Percentiles rank a stretch among this genome's conserved stretches.
These are phyloP conservation scores for Macaria notata DNA, from an alignment of 2,888 invertebrate species.

Conservation along the genomic window DNA sequence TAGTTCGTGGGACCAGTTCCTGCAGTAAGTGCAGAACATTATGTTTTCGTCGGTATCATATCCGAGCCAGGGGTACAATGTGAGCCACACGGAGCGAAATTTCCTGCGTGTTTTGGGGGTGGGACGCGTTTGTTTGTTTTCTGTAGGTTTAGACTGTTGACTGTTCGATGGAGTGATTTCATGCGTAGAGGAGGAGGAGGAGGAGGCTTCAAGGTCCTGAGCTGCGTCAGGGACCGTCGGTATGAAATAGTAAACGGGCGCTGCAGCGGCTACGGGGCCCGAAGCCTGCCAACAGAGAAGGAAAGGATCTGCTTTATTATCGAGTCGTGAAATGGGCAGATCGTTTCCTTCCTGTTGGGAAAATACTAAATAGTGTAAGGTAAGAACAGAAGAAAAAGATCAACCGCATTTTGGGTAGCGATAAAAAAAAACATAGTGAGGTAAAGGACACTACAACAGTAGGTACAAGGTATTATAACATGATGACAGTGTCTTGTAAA, in stretches of 20 bases:
- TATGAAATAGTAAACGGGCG: constrained; percentile 37
- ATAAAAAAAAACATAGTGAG: no score
- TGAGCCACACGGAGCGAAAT: constrained; percentile 86
- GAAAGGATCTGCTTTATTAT: constrained; percentile 79
- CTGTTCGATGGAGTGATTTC: no score
- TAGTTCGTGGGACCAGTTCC: constrained; percentile 85
- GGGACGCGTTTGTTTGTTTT: constrained; percentile 31
- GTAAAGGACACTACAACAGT: no score
- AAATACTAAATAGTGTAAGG: constrained; percentile 20
- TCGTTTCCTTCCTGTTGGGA: constrained; percentile 76
- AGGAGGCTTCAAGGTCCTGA: constrained; percentile 43
- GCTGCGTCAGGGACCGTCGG: constrained; percentile 32
- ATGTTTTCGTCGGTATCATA: constrained; percentile 85
- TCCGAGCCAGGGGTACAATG: constrained; percentile 87
- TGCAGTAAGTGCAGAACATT: constrained; percentile 89
- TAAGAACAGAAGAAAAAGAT: constrained; percentile 65
- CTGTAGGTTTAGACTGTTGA: no score
- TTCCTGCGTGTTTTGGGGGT: constrained; percentile 82
- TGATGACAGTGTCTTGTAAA: no score
- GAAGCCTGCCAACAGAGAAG: constrained; percentile 86
- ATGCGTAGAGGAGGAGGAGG: no score
- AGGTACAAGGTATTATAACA: no score
- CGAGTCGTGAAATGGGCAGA: constrained; percentile 54
- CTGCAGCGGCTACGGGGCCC: constrained; percentile 34
- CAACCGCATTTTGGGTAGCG: constrained; percentile 40